Conservation (phyloP, 2,888 invertebrate species). For the Herminia tarsipennalis region DNA sequence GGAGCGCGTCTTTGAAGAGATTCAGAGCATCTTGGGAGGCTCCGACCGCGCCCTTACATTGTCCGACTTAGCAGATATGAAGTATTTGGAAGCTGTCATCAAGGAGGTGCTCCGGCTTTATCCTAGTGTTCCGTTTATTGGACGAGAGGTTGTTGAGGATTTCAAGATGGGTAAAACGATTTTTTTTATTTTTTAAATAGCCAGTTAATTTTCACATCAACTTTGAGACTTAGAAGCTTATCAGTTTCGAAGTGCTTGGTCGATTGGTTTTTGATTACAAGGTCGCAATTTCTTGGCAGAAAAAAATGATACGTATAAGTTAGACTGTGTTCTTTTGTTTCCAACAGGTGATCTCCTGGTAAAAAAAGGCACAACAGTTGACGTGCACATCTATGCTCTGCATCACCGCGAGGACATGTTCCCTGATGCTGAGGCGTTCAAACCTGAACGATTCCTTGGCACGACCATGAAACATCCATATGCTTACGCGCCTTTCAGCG, state of each 20-base stretch:
- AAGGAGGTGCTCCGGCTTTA: too few species aligned
- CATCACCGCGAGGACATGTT: conserved; percentile 87
- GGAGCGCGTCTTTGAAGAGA: not conserved
- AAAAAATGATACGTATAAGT: too few species aligned
- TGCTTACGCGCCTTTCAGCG: conserved; percentile 88
- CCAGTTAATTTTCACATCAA: too few species aligned
- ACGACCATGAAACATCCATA: conserved; percentile 84
- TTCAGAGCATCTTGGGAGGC: not conserved
- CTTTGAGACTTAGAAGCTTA: too few species aligned
- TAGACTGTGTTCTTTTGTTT: not conserved
- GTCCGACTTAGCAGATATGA: not conserved
- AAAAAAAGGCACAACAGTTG: conserved; percentile 75
- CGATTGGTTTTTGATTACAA: too few species aligned
- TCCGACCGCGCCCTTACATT: not conserved
- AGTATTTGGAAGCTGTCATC: not conserved
- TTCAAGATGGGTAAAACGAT: not conserved
- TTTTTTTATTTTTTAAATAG: too few species aligned
- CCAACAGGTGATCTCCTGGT: conserved; percentile 72
- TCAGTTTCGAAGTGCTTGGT: too few species aligned
- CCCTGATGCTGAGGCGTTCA: conserved; percentile 88
- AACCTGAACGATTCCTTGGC: conserved; percentile 86
- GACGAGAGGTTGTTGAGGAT: not conserved
- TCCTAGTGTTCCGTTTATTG: too few species aligned
- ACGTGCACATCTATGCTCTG: conserved; percentile 85
- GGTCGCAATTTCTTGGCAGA: too few species aligned